phyloP scores from a whole-genome alignment of 2,797 vertebrate genomes.

The Florisuga fusca region DNA sequence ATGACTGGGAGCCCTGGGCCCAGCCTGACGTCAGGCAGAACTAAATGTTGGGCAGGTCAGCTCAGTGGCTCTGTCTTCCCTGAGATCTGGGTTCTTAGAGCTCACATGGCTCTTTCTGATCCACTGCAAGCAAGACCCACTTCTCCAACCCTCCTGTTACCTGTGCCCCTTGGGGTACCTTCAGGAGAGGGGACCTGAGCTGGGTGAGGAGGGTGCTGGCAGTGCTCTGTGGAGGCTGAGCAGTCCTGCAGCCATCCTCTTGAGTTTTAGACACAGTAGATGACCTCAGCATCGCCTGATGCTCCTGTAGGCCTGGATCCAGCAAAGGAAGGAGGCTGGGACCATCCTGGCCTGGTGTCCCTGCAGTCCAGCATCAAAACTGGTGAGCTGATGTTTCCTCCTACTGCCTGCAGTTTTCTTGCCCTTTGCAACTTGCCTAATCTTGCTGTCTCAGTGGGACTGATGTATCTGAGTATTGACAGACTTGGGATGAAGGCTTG shows the following conservation, averaged over 20 bases:
- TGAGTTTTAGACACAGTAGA: accelerated
- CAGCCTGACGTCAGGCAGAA: accelerated
- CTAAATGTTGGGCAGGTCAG: background rate
- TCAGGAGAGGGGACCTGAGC: background rate
- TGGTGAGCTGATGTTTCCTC: background rate
- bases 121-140: background rate
- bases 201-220: background rate
- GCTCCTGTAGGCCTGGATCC: background rate
- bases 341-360: background rate
- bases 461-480: accelerated
- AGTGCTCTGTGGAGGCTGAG: background rate
- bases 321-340: background rate
- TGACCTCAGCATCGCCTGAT: background rate
- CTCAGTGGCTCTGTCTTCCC: background rate
- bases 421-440: background rate
- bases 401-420: background rate
- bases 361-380: background rate
- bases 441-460: accelerated
- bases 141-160: background rate
- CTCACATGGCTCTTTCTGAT: background rate
- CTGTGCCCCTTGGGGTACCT: background rate
- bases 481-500: background rate
- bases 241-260: background rate
- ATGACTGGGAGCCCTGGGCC: background rate
- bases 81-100: background rate